These are phyloP conservation scores for Agonopterix subpropinquella DNA, from an alignment of 2,888 invertebrate species.

Conservation along the genomic window DNA sequence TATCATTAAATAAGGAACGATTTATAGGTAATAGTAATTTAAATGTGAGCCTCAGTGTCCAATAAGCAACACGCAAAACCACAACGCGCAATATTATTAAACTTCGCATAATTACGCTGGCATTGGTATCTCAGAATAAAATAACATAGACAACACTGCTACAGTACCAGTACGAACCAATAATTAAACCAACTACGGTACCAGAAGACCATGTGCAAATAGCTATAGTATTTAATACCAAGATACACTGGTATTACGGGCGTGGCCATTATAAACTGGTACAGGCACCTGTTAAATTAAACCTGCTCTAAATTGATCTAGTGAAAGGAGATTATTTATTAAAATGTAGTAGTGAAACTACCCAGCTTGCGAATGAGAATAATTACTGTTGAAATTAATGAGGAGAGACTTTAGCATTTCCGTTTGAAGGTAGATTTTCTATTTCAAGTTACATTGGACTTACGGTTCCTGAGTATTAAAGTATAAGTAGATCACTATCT, in stretches of 20 bases:
- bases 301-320: conserved; percentile 22
- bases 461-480: too few species aligned
- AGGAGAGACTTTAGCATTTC: too few species aligned
- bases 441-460: too few species aligned
- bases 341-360: background rate
- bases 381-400: too few species aligned
- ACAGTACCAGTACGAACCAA: background rate
- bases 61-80: background rate
- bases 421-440: background rate
- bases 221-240: conserved; percentile 27
- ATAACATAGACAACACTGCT: background rate
- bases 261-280: conserved; percentile 30
- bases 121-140: background rate
- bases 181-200: background rate
- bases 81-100: background rate
- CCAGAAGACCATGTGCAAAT: conserved; percentile 14
- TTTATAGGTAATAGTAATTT: too few species aligned
- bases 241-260: conserved; percentile 37
- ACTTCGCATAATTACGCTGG: background rate
- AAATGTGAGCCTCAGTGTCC: too few species aligned
- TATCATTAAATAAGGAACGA: too few species aligned
- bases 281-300: conserved; percentile 32
- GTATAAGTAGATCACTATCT: too few species aligned
- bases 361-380: background rate
- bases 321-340: conserved; percentile 26